phyloP scores from a whole-genome alignment of 1,140 invertebrate species.

The Apis cerana region DNA sequence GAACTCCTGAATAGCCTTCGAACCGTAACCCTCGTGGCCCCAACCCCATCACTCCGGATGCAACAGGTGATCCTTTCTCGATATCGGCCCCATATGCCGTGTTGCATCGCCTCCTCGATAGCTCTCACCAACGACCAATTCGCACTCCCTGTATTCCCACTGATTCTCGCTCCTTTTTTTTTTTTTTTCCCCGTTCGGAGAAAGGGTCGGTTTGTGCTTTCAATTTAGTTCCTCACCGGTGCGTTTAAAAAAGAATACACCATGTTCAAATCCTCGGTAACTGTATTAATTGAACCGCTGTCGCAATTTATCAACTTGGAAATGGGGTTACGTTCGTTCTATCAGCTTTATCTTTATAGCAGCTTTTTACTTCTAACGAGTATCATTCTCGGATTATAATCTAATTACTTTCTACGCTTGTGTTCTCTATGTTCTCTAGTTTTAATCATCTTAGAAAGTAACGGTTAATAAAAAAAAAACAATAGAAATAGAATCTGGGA shows the following conservation, averaged over 20 bases:
- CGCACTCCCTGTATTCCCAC: conserved; percentile 22
- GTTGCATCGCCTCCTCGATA: conserved; percentile 69
- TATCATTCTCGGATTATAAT: too few species aligned
- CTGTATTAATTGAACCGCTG: conserved; percentile 13
- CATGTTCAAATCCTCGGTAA: conserved; percentile 2
- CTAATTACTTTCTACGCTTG: too few species aligned
- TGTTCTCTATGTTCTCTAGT: too few species aligned
- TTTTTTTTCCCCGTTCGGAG: not conserved
- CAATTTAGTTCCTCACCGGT: conserved; percentile 3
- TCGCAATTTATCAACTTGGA: conserved; percentile 7
- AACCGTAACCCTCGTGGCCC: conserved; percentile 75
- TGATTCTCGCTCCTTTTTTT: conserved; percentile 11
- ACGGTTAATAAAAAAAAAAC: too few species aligned
- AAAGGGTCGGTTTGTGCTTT: conserved; percentile 42
- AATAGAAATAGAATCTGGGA: too few species aligned
- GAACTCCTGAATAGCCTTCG: conserved; percentile 79
- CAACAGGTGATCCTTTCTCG: conserved; percentile 82
- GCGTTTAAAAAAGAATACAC: conserved; percentile 1
- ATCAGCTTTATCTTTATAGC: too few species aligned
- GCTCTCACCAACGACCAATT: conserved; percentile 56
- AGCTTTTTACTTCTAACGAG: too few species aligned
- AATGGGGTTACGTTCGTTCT: not conserved
- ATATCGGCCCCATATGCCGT: conserved; percentile 77
- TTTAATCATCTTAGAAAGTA: too few species aligned
- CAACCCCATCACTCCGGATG: conserved; percentile 79